These are phyloP conservation scores for Spongia lamella DNA, from an alignment of 37 sponge, comb jelly and placozoan genomes.

Conservation along the genomic window DNA sequence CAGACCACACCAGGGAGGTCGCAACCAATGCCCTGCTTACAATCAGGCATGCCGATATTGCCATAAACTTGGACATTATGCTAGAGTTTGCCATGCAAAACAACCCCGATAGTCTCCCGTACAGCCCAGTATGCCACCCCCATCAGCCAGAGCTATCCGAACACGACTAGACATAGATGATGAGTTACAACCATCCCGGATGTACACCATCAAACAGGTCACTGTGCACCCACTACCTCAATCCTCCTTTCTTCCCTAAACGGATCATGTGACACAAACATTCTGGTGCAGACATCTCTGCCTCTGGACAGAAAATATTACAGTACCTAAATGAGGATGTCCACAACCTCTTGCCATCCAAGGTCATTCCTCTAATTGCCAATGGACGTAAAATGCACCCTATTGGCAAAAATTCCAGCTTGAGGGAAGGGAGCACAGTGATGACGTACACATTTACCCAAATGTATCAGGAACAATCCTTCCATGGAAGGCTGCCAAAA, in stretches of 20 bases:
- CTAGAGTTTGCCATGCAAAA: slow-evolving; percentile 3
- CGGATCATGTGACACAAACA: slow-evolving; percentile 2
- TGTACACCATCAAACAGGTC: not conserved
- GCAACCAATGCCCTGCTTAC: slow-evolving; percentile 25
- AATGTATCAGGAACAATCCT: slow-evolving; percentile 14
- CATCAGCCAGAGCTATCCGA: too few species aligned
- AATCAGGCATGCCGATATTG: slow-evolving; percentile 24
- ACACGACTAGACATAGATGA: too few species aligned
- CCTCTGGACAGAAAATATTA: slow-evolving; percentile 9
- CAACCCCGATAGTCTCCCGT: too few species aligned
- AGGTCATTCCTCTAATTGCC: slow-evolving; percentile 7
- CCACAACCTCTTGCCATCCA: slow-evolving; percentile 34
- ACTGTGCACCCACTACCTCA: slow-evolving; percentile 15
- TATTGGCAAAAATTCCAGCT: too few species aligned
- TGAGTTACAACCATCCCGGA: too few species aligned
- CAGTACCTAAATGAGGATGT: slow-evolving; percentile 12
- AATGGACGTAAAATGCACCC: slow-evolving; percentile 26
- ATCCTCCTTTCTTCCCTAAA: slow-evolving; percentile 22
- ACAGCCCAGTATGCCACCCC: too few species aligned
- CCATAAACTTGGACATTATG: slow-evolving; percentile 31
- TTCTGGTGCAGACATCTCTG: slow-evolving; percentile 34
- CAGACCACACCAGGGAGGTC: slow-evolving; percentile 27
- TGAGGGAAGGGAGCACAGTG: too few species aligned
- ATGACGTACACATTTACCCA: too few species aligned
- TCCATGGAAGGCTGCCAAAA: slow-evolving; percentile 33